Evolutionary conservation across 2,797 vertebrate species (phyloP).

Genomic region (Karalla daura): DNA sequence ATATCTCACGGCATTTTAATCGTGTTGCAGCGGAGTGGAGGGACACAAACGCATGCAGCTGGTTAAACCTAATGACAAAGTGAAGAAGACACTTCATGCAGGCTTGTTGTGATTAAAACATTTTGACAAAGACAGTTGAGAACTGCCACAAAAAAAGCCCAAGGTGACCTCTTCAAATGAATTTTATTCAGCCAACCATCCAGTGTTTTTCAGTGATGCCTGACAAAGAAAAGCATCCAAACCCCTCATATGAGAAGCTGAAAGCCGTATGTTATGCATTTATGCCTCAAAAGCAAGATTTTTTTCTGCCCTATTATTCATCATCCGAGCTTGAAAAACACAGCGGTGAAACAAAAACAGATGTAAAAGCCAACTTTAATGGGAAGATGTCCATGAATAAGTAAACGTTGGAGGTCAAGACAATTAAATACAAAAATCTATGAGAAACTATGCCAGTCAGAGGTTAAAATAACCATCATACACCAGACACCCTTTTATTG

Average conservation of each 20-base stretch:
- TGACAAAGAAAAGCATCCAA: background rate
- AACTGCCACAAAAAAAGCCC: background rate
- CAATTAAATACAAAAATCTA: too few relatives aligned
- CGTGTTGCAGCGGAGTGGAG: background rate
- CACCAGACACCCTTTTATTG: too few relatives aligned
- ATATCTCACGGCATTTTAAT: background rate
- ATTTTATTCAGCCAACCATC: background rate
- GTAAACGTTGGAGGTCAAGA: constrained; percentile 2
- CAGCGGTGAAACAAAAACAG: background rate
- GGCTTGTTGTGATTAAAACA: background rate
- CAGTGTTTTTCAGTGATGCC: background rate
- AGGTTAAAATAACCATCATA: too few relatives aligned
- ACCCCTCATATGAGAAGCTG: background rate
- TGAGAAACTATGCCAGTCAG: too few relatives aligned
- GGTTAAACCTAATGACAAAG: background rate
- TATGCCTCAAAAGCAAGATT: background rate
- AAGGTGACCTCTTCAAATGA: background rate
- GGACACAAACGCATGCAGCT: background rate
- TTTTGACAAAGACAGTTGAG: background rate
- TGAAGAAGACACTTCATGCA: background rate
- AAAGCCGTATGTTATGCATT: background rate
- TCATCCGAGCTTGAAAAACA: background rate
- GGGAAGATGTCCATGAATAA: background rate
- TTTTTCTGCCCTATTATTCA: background rate
- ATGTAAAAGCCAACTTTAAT: background rate